Percentiles rank a stretch among this genome's conserved stretches.
phyloP scores from a whole-genome alignment of 2,113 vertebrate genomes.

The Cebus imitator region DNA sequence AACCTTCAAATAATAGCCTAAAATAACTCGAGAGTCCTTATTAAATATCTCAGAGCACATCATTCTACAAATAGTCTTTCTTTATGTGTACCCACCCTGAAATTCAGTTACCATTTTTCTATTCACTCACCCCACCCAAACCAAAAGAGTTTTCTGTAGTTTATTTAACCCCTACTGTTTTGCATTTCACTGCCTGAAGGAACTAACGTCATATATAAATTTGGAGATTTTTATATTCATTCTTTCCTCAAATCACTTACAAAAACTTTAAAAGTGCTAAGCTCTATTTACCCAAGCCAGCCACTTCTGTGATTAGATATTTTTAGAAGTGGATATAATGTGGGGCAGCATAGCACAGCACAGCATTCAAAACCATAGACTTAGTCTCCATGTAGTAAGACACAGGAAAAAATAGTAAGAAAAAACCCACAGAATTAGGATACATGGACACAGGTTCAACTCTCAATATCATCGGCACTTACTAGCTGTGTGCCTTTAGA shows the following conservation, averaged over 20 bases:
- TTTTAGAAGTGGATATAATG: neutral
- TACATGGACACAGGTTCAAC: neutral
- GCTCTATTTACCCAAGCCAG: neutral
- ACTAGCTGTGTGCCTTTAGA: neutral
- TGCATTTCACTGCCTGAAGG: constrained; percentile 2
- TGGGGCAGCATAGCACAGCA: neutral
- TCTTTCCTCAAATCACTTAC: constrained; percentile 7
- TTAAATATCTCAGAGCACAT: neutral
- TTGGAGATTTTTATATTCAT: neutral
- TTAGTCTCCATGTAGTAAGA: neutral
- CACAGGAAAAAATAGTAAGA: neutral
- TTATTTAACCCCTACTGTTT: neutral
- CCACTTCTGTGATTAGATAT: neutral
- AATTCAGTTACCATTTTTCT: neutral
- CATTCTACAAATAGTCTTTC: neutral
- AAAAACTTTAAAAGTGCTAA: constrained; percentile 18
- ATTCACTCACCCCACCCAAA: neutral
- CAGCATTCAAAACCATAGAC: neutral
- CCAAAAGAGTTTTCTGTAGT: neutral
- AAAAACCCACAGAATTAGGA: neutral
- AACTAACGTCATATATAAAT: constrained; percentile 11
- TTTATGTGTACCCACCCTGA: neutral
- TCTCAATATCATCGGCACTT: neutral
- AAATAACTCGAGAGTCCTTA: neutral
- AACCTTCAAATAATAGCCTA: neutral